A percentile compares a stretch with the other conserved stretches of the same genome.
These are phyloP conservation scores for Rhineura floridana DNA, from an alignment of 2,113 vertebrate species.

Conservation along the genomic window DNA sequence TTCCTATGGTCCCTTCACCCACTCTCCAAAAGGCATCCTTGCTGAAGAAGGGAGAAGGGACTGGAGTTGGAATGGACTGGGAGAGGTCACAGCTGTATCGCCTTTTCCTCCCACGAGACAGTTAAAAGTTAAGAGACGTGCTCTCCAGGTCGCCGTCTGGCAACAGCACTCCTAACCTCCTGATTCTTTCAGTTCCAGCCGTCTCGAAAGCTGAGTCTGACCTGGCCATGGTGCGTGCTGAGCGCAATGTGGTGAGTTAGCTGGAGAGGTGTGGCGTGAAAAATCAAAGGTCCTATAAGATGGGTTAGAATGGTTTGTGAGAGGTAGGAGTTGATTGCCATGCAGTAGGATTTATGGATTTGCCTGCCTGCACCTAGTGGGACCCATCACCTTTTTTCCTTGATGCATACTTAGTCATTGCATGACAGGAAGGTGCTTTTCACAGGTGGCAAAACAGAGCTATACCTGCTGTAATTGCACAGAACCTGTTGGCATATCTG, in stretches of 20 bases:
- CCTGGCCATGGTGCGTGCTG: background rate
- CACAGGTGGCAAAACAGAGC: background rate
- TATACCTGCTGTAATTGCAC: background rate
- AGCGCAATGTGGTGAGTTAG: conserved; percentile 26
- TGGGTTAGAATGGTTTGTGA: background rate
- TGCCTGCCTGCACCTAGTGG: too few species aligned
- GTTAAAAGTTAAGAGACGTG: background rate
- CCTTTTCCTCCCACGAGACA: background rate
- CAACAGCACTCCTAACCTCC: background rate
- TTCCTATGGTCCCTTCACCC: background rate
- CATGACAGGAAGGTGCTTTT: background rate
- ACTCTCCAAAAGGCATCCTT: background rate
- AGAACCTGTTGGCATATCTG: background rate
- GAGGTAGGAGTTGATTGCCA: background rate
- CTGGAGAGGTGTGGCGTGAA: background rate
- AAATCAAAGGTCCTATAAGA: background rate
- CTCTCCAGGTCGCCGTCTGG: background rate
- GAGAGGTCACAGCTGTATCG: background rate
- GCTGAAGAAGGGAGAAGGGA: background rate
- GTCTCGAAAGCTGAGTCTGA: background rate
- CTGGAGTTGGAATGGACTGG: background rate
- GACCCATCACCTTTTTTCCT: background rate
- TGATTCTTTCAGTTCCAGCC: background rate
- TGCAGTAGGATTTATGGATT: background rate
- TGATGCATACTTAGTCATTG: background rate